These are phyloP conservation scores for Maniola hyperantus DNA, from an alignment of 2,888 invertebrate species.

Conservation along the genomic window DNA sequence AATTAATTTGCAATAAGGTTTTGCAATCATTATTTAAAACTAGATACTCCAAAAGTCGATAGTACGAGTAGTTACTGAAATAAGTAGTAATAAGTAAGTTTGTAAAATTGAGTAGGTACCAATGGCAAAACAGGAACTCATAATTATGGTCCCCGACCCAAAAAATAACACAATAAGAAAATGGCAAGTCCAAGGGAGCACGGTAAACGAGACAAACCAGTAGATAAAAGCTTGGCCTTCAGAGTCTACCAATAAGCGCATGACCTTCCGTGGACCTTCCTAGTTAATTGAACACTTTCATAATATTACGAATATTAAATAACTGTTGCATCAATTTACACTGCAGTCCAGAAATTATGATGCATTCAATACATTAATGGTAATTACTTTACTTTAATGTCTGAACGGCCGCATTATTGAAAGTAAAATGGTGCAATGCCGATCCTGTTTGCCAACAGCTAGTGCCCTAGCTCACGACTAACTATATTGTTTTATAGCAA, in stretches of 20 bases:
- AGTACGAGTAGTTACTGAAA: too few relatives aligned
- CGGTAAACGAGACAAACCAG: neutral
- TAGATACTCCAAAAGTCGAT: too few relatives aligned
- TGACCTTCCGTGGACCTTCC: neutral
- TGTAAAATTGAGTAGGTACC: too few relatives aligned
- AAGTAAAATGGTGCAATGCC: slow-evolving; percentile 29
- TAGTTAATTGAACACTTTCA: neutral
- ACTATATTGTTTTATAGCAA: neutral
- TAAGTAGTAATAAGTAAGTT: too few relatives aligned
- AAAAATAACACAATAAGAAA: too few relatives aligned
- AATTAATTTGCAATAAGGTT: too few relatives aligned
- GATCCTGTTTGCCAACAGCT: slow-evolving; percentile 20
- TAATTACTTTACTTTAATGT: slow-evolving; percentile 26
- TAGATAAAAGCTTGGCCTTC: neutral
- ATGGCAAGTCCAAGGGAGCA: too few relatives aligned
- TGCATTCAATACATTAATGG: slow-evolving; percentile 21
- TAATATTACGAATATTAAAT: slow-evolving; percentile 13
- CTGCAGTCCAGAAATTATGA: neutral
- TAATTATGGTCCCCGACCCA: too few relatives aligned
- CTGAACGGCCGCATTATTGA: slow-evolving; percentile 31
- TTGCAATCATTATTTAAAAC: too few relatives aligned
- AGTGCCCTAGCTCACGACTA: slow-evolving; percentile 1
- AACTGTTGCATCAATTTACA: slow-evolving; percentile 1
- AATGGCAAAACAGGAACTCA: too few relatives aligned
- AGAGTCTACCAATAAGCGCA: neutral